Evolutionary conservation across 2,113 vertebrate species (phyloP).

Genomic region (Catharus bicknelli): DNA sequence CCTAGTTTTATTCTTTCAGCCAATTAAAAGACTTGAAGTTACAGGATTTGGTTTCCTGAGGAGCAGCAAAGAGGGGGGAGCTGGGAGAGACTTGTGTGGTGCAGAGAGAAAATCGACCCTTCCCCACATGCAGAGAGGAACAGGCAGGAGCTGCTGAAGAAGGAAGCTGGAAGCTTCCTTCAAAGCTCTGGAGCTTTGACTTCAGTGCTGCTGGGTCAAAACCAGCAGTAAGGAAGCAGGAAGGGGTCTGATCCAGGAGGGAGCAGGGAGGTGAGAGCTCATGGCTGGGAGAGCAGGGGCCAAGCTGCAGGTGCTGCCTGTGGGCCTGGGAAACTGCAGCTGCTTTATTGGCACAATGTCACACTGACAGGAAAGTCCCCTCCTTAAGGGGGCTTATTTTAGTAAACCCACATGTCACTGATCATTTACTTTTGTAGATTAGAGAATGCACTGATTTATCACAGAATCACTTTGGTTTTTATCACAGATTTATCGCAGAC

Average conservation of each 20-base stretch:
- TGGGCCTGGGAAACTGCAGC: not conserved
- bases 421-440: not conserved
- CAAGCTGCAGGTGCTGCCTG: not conserved
- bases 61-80: not conserved
- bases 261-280: not conserved
- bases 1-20: not conserved
- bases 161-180: not conserved
- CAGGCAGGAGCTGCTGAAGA: not conserved
- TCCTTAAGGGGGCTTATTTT: not conserved
- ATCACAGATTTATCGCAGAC: not conserved
- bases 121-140: rapidly evolving
- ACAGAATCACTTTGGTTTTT: not conserved
- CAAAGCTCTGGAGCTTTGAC: not conserved
- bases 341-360: not conserved
- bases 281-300: not conserved
- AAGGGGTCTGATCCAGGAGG: not conserved
- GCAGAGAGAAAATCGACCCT: not conserved
- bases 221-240: not conserved
- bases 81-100: not conserved
- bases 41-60: not conserved
- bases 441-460: not conserved
- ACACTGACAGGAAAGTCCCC: not conserved
- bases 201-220: not conserved
- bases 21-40: not conserved
- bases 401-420: not conserved